Conservation (phyloP, 2,113 vertebrate species). For the Saguinus midas region DNA sequence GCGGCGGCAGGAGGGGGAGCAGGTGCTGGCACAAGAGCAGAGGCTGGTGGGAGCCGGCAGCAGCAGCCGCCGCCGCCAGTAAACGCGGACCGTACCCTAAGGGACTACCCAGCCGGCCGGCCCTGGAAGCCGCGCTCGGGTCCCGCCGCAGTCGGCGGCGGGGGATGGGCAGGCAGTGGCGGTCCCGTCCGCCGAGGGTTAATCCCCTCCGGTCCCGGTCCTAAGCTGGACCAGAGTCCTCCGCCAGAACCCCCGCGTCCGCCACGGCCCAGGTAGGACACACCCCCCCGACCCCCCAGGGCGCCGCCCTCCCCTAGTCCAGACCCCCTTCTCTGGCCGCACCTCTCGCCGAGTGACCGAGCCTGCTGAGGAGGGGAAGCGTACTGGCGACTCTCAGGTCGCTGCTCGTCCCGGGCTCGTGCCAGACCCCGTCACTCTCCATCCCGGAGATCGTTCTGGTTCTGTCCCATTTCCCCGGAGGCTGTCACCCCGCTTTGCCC, state of each 20-base stretch:
- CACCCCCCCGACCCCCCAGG: slow-evolving; percentile 22
- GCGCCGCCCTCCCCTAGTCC: neutral
- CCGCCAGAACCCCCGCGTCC: slow-evolving; percentile 17
- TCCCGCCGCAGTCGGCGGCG: slow-evolving; percentile 71
- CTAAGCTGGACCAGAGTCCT: slow-evolving; percentile 44
- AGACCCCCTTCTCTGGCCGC: neutral
- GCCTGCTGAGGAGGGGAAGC: neutral
- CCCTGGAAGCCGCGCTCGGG: slow-evolving; percentile 58
- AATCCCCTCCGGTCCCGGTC: neutral
- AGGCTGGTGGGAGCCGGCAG: slow-evolving; percentile 52
- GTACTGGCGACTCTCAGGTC: neutral
- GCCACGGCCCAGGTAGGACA: slow-evolving; percentile 78
- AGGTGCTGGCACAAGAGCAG: slow-evolving; percentile 60
- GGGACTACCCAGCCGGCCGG: neutral
- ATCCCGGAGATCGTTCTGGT: neutral
- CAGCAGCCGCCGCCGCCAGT: slow-evolving; percentile 64
- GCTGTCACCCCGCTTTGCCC: neutral
- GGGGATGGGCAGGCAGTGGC: slow-evolving; percentile 76
- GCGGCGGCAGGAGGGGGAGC: slow-evolving; percentile 65
- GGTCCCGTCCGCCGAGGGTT: slow-evolving; percentile 56
- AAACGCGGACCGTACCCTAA: slow-evolving; percentile 46
- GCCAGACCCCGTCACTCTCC: neutral
- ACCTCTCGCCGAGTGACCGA: neutral
- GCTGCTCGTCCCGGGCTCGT: neutral
- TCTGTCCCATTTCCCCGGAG: neutral